Evolutionary conservation across 1,140 invertebrate genomes (phyloP).

Genomic region (Drosophila mojavensis): DNA sequence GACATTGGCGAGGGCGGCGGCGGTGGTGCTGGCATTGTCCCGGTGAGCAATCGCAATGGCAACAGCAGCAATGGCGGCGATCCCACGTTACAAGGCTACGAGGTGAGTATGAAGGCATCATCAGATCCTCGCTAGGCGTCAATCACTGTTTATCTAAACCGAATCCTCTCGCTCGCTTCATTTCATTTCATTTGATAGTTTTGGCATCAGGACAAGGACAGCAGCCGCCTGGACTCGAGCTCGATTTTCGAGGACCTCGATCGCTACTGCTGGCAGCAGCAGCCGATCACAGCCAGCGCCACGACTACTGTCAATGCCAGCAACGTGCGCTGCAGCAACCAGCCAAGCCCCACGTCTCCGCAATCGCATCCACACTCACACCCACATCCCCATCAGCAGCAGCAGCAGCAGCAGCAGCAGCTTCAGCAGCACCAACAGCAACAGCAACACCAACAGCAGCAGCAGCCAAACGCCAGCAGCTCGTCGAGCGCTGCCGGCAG

Average conservation of each 20-base stretch:
- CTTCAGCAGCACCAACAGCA: conserved; percentile 69
- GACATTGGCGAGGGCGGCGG: conserved; percentile 40
- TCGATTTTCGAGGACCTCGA: conserved; percentile 91
- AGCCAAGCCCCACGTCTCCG: conserved; percentile 63
- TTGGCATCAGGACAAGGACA: conserved; percentile 89
- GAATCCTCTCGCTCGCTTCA: background rate
- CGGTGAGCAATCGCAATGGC: conserved; percentile 70
- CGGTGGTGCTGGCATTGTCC: conserved; percentile 49
- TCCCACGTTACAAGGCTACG: conserved; percentile 81
- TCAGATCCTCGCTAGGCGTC: background rate
- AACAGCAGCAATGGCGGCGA: conserved; percentile 66
- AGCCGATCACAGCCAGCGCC: conserved; percentile 85
- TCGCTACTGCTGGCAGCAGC: conserved; percentile 91
- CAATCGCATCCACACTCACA: conserved; percentile 52
- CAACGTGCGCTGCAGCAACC: conserved; percentile 78
- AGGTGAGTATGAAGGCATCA: conserved; percentile 50
- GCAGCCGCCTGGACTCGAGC: conserved; percentile 87
- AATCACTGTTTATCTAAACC: background rate
- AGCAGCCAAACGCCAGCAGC: conserved; percentile 68
- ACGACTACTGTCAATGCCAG: conserved; percentile 76
- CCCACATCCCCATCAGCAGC: conserved; percentile 14
- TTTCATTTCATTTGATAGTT: conserved; percentile 84
- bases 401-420: conserved; percentile 36
- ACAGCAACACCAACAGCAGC: conserved; percentile 41
- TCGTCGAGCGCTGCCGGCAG: conserved; percentile 67